Base-by-base conservation (phyloP, 2,113 vertebrate genomes). In the Empidonax traillii region DNA sequence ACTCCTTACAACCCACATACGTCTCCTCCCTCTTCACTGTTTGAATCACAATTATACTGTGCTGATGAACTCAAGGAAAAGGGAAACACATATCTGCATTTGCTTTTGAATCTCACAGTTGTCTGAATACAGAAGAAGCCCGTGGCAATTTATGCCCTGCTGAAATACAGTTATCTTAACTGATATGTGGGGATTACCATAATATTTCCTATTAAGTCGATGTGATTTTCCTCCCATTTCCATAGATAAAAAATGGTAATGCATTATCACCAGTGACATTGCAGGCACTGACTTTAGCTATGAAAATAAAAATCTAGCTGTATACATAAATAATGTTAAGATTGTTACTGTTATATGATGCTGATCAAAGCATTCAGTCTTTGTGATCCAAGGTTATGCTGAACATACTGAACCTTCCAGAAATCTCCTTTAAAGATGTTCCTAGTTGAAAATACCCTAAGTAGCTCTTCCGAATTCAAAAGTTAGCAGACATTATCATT, bases 91-190 rank as follows among this genome's bases (percentile, higher is more conserved):
- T 72, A 90, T 93, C 94, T 95, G 85, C 72, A 88, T 94, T 96
- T 92, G 46, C 85, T 92, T 95, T 89, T 94, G 87, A 94, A 92
- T 81, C 41, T 86, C 58, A 65, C 82, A 81, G n/a, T 92, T 91
- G 75, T 80, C 58, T 96, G 87, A 93, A 94, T 96, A 53, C 51
- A 90, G 80, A 96, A 93, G 71, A 12, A 63, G 88, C 90, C 89
- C 1, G 11, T 89, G 90, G 94, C 94, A 96, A 95, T 97, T 96
- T 96, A 93, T 91, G 56, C 55, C 90, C 92, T 71, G 93, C 77
- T 96, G 94, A 96, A 95, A 96, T 95, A 62, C 59, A 68, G 91
- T 96, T 96, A 96, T 96, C 86, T 90, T 91, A 96, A 96, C 89
- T 87, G 94, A 95, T 96, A 92, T 89, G 89, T 83, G 74, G 58